phyloP scores from a whole-genome alignment of 2,888 invertebrate genomes.

The Lepidonotus clava region DNA sequence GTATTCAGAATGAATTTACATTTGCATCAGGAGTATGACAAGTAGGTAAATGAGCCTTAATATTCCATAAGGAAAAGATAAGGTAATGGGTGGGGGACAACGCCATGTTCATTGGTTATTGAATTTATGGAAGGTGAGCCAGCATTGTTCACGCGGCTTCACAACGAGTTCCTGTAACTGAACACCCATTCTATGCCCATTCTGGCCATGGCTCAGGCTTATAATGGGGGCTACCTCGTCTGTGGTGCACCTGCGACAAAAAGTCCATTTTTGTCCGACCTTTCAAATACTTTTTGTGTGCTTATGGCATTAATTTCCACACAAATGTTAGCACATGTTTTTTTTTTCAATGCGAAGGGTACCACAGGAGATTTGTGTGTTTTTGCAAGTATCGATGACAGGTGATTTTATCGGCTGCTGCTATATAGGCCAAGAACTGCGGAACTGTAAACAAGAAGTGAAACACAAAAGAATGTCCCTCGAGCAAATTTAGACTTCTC shows the following conservation, averaged over 20 bases:
- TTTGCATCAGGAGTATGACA: too few species aligned
- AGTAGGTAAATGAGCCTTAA: too few species aligned
- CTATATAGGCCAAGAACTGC: too few species aligned
- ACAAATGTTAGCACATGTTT: conserved; percentile 22
- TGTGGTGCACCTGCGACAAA: conserved; percentile 17
- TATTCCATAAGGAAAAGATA: too few species aligned
- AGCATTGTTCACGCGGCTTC: conserved; percentile 1
- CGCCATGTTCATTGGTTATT: conserved; percentile 9
- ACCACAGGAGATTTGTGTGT: not conserved
- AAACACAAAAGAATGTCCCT: too few species aligned
- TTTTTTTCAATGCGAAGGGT: not conserved
- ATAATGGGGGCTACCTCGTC: not conserved
- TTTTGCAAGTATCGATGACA: conserved; percentile 33
- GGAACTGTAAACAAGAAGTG: too few species aligned
- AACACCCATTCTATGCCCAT: conserved; percentile 26
- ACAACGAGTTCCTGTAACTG: conserved; percentile 5
- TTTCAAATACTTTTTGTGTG: not conserved
- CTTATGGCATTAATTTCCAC: not conserved
- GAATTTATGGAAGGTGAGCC: not conserved
- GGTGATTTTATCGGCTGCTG: not conserved
- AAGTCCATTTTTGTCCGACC: not conserved
- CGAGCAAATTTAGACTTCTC: too few species aligned
- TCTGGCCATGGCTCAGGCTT: not conserved
- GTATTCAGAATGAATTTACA: too few species aligned
- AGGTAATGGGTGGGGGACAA: too few species aligned